These are phyloP conservation scores for Temnothorax nylanderi DNA, from an alignment of 1,140 invertebrate genomes.

Conservation along the genomic window DNA sequence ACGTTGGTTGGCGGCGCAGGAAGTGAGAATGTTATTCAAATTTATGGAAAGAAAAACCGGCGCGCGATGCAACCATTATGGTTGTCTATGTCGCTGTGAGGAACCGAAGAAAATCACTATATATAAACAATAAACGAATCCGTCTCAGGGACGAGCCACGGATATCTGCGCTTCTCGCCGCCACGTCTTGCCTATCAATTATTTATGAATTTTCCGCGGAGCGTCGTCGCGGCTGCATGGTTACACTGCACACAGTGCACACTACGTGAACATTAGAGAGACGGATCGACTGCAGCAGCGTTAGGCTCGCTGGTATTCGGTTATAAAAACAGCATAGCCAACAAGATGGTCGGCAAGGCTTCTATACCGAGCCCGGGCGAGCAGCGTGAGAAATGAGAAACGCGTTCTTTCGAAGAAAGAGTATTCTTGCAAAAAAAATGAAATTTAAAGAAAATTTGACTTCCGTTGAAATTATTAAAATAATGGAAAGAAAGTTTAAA, in stretches of 20 bases:
- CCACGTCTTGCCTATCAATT: constrained; percentile 62
- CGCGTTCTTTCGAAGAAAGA: neutral
- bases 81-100: constrained; percentile 53
- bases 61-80: constrained; percentile 61
- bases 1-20: constrained; percentile 57
- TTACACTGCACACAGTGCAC: neutral
- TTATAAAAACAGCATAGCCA: constrained; percentile 49
- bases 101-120: constrained; percentile 65
- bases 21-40: constrained; percentile 75
- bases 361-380: neutral
- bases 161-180: constrained; percentile 16
- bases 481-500: neutral
- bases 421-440: neutral
- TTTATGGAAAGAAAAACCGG: constrained; percentile 70
- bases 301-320: constrained; percentile 46
- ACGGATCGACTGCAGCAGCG: constrained; percentile 7
- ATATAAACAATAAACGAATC: constrained; percentile 72
- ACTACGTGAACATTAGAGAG: constrained; percentile 20
- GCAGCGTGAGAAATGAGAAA: constrained; percentile 18
- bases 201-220: constrained; percentile 71
- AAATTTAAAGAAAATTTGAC: neutral
- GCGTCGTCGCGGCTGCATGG: constrained; percentile 7
- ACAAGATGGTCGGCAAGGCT: constrained; percentile 19
- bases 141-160: constrained; percentile 36
- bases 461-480: neutral